Conservation (phyloP, 2,888 invertebrate genomes). For the Cosmopolites sordidus region DNA sequence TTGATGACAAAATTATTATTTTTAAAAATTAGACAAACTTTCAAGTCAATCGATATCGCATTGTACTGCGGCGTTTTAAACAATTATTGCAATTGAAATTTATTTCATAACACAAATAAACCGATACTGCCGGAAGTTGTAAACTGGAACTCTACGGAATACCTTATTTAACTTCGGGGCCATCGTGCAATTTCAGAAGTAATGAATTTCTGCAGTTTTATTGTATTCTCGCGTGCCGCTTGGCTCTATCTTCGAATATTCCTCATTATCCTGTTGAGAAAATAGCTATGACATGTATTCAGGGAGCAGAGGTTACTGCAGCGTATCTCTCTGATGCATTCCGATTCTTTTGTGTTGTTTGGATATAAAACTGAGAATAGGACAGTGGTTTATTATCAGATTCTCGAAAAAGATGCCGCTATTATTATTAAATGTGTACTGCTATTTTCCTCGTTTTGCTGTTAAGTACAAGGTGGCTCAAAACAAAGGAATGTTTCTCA, state of each 20-base stretch:
- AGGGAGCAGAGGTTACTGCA: background rate
- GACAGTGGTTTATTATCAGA: too few species aligned
- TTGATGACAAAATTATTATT: too few species aligned
- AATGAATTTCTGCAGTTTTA: conserved; percentile 23
- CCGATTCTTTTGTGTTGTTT: too few species aligned
- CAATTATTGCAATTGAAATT: background rate
- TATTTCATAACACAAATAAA: conserved; percentile 1
- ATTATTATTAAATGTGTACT: too few species aligned
- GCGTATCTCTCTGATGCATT: background rate
- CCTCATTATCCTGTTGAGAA: background rate
- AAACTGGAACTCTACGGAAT: conserved; percentile 10
- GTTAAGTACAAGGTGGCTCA: too few species aligned
- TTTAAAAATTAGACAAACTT: too few species aligned
- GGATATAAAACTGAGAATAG: too few species aligned
- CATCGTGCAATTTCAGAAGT: conserved; percentile 10
- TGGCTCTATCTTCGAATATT: conserved; percentile 8
- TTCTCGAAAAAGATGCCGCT: too few species aligned
- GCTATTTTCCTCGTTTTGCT: too few species aligned
- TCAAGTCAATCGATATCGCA: background rate
- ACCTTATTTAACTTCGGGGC: conserved; percentile 18
- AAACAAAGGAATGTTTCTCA: too few species aligned
- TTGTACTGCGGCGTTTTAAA: conserved; percentile 1
- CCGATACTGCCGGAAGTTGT: conserved; percentile 2
- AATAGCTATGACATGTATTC: conserved; percentile 1
- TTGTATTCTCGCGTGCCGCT: conserved; percentile 18